These are phyloP conservation scores for Phorcus lineatus DNA, from an alignment of 2,888 invertebrate genomes.

Conservation along the genomic window DNA sequence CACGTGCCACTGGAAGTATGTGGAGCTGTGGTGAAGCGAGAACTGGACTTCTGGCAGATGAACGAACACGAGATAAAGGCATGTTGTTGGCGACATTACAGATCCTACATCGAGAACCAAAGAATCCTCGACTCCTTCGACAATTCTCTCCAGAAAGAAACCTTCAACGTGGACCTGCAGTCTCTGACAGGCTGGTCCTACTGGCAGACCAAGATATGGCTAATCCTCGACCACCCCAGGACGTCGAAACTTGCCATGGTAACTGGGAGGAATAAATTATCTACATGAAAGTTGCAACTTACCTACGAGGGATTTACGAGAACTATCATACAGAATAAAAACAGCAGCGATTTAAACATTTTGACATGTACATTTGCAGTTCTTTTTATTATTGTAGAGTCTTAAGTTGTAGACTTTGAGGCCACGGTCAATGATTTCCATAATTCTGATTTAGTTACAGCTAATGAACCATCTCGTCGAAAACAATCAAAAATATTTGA, in stretches of 20 bases:
- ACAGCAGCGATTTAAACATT: too few relatives aligned
- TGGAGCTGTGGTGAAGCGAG: constrained; percentile 74
- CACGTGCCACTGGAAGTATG: constrained; percentile 74
- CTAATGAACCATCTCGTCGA: too few relatives aligned
- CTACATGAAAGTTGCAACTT: not conserved
- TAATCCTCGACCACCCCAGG: constrained; percentile 72
- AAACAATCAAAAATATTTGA: too few relatives aligned
- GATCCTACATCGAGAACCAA: constrained; percentile 73
- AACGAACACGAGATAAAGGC: constrained; percentile 72
- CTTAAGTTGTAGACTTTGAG: too few relatives aligned
- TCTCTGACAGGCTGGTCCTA: constrained; percentile 66
- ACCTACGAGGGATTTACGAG: too few relatives aligned
- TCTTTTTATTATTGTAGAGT: too few relatives aligned
- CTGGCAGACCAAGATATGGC: constrained; percentile 70
- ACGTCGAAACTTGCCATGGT: constrained; percentile 73
- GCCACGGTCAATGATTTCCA: too few relatives aligned
- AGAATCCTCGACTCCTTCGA: constrained; percentile 71
- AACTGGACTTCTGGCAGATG: constrained; percentile 74
- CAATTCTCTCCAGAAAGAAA: constrained; percentile 64
- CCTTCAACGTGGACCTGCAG: constrained; percentile 59
- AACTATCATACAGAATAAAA: too few relatives aligned
- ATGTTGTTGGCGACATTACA: constrained; percentile 73
- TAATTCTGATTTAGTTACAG: too few relatives aligned
- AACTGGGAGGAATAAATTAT: constrained; percentile 35
- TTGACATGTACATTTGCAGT: too few relatives aligned